Conservation (phyloP, 35 echinoderm and acorn worm genomes). For the Ophioderma brevispina region DNA sequence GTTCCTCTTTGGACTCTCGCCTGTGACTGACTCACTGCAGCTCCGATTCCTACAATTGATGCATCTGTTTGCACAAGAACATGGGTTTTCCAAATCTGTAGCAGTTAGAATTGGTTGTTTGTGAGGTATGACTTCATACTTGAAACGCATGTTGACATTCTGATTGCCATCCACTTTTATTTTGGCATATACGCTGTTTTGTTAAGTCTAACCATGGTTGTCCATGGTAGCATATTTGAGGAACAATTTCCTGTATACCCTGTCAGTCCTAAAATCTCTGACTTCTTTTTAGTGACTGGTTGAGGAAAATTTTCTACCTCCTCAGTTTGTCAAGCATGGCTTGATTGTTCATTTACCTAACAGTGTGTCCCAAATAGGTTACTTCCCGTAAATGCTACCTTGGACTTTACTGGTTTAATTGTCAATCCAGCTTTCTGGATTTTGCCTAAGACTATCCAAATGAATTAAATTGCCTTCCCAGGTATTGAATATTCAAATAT, state of each 20-base stretch:
- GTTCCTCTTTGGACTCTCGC: background rate
- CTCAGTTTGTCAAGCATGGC: background rate
- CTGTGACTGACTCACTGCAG: conserved; percentile 25
- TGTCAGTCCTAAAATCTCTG: conserved; percentile 45
- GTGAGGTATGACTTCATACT: conserved; percentile 14
- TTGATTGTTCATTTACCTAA: background rate
- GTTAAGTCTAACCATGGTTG: conserved; percentile 50
- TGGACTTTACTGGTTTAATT: conserved; percentile 50
- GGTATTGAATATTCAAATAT: conserved; percentile 5
- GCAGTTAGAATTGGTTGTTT: conserved; percentile 38
- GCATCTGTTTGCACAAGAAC: conserved; percentile 52
- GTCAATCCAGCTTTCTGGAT: conserved; percentile 41
- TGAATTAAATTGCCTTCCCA: conserved; percentile 41
- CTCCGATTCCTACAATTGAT: conserved; percentile 39
- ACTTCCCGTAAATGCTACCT: conserved; percentile 24
- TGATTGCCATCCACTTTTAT: conserved; percentile 15
- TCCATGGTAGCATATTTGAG: conserved; percentile 36
- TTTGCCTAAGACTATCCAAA: conserved; percentile 21
- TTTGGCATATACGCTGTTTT: background rate
- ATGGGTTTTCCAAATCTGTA: no score
- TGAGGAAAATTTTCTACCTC: background rate
- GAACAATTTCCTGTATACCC: conserved; percentile 76
- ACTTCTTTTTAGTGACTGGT: conserved; percentile 50
- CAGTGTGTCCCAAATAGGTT: conserved; percentile 28
- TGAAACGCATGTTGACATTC: conserved; percentile 32